A percentile compares a stretch with the other conserved stretches of the same genome.
Conservation (phyloP, 2,113 vertebrate species). For the Chloroceryle aenea region DNA sequence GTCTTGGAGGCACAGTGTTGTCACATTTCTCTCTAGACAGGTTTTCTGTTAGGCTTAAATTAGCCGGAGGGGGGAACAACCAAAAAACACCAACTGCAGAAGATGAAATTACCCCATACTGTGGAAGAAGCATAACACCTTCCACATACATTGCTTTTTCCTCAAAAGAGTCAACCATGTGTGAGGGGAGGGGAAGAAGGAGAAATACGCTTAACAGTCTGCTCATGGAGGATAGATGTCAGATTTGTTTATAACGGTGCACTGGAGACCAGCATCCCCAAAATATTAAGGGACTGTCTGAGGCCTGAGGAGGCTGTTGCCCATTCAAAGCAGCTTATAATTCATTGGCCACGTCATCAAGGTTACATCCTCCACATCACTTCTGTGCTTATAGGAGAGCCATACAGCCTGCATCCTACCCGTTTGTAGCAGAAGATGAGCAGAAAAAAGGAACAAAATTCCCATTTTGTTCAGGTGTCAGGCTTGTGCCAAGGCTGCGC, state of each 20-base stretch:
- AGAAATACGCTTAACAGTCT: not conserved
- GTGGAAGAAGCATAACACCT: not conserved
- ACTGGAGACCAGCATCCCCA: not conserved
- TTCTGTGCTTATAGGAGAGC: not conserved
- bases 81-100: not conserved
- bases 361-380: not conserved
- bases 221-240: not conserved
- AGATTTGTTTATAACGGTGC: not conserved
- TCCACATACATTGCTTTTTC: not conserved
- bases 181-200: not conserved
- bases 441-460: not conserved
- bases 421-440: not conserved
- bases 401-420: rapidly evolving
- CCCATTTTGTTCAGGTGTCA: not conserved
- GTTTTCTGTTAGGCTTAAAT: not conserved
- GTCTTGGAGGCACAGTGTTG: not conserved
- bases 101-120: not conserved
- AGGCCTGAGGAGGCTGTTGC: not conserved
- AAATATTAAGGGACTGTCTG: not conserved
- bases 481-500: not conserved
- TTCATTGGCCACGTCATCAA: not conserved
- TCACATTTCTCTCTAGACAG: not conserved
- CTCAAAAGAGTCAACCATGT: not conserved
- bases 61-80: not conserved
- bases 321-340: not conserved